phyloP scores from a whole-genome alignment of 64 coral and sea anemone species.

The Exaiptasia diaphana region DNA sequence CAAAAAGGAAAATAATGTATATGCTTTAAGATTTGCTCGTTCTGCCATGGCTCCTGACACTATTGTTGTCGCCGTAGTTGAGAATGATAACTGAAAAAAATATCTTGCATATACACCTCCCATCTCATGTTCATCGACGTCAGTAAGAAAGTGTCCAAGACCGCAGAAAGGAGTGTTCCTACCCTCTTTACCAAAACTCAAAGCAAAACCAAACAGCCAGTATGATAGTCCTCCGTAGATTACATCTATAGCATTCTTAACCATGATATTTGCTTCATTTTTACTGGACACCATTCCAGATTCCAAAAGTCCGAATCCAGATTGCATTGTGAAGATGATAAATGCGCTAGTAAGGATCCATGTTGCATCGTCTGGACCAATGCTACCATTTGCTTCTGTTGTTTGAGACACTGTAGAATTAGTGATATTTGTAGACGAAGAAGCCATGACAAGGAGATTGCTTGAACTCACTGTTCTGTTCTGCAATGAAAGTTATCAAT shows the following conservation, averaged over 20 bases:
- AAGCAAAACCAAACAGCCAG: slow-evolving; percentile 51
- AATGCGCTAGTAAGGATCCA: slow-evolving; percentile 57
- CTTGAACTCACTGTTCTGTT: too few species aligned
- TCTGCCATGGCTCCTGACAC: slow-evolving; percentile 64
- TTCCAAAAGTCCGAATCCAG: slow-evolving; percentile 58
- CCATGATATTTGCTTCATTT: slow-evolving; percentile 68
- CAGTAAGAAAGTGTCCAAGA: slow-evolving; percentile 46
- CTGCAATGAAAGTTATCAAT: too few species aligned
- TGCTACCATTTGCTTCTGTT: background rate
- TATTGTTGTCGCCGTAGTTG: slow-evolving; percentile 59
- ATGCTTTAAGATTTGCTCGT: slow-evolving; percentile 30
- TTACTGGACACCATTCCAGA: slow-evolving; percentile 61
- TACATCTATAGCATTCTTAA: slow-evolving; percentile 54
- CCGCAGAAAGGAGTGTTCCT: slow-evolving; percentile 27
- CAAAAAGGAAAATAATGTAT: slow-evolving; percentile 42
- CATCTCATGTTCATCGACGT: slow-evolving; percentile 41
- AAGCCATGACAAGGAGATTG: too few species aligned
- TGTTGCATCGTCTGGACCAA: slow-evolving; percentile 27
- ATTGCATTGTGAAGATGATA: slow-evolving; percentile 68
- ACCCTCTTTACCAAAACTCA: slow-evolving; percentile 24
- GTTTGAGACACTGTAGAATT: background rate
- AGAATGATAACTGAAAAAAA: slow-evolving; percentile 61
- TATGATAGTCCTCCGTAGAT: slow-evolving; percentile 53
- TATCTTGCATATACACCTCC: slow-evolving; percentile 46
- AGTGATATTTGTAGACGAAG: background rate